These are phyloP conservation scores for Styela clava DNA, from an alignment of 23 tunicate species.

Conservation along the genomic window DNA sequence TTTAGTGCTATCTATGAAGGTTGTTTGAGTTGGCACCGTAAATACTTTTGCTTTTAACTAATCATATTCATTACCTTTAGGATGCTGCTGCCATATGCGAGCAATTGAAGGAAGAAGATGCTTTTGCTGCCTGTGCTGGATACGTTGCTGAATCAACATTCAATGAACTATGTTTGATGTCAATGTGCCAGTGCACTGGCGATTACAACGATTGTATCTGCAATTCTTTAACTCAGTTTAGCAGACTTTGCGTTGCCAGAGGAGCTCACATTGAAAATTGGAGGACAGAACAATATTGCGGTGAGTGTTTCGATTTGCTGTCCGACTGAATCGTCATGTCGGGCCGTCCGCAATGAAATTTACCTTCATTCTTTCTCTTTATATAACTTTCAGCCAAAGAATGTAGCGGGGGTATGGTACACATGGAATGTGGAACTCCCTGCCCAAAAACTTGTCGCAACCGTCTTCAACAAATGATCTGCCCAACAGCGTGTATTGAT, in stretches of 20 bases:
- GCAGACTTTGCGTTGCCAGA: constrained; percentile 81
- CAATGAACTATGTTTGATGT: constrained; percentile 51
- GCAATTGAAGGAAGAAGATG: constrained; percentile 26
- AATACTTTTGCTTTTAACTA: too few relatives aligned
- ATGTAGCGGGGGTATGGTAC: constrained; percentile 63
- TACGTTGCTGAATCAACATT: constrained; percentile 18
- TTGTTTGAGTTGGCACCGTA: too few relatives aligned
- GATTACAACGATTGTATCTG: constrained; percentile 70
- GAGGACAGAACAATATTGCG: constrained; percentile 82
- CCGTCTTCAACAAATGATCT: constrained; percentile 47
- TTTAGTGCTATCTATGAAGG: too few relatives aligned
- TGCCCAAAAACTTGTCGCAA: constrained; percentile 83
- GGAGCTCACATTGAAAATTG: constrained; percentile 73
- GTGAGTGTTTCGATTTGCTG: constrained; percentile 23
- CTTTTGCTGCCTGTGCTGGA: constrained; percentile 7
- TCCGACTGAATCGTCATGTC: not conserved
- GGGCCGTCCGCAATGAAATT: not conserved
- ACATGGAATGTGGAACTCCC: constrained; percentile 75
- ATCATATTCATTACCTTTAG: too few relatives aligned
- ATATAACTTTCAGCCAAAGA: constrained; percentile 33
- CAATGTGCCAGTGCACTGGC: constrained; percentile 63
- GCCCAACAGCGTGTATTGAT: constrained; percentile 60
- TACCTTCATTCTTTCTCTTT: not conserved
- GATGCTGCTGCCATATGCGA: constrained; percentile 18
- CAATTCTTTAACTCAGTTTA: constrained; percentile 54